A percentile compares a stretch with the other conserved stretches of the same genome.
These are phyloP conservation scores for Microplitis mediator DNA, from an alignment of 1,140 invertebrate genomes.

Conservation along the genomic window DNA sequence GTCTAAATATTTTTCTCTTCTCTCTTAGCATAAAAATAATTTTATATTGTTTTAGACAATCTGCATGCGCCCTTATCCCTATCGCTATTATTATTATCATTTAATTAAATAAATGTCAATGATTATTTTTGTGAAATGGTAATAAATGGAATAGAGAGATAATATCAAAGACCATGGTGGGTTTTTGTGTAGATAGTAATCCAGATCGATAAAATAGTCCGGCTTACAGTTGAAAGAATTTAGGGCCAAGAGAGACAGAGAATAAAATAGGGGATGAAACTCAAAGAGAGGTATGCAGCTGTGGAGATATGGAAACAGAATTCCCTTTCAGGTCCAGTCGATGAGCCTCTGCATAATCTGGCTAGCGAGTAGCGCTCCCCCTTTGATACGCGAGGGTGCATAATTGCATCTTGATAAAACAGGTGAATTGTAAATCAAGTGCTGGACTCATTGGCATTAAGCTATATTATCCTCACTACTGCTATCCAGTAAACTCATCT, in stretches of 20 bases:
- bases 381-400: slow-evolving; percentile 26
- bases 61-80: too few relatives aligned
- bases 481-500: neutral
- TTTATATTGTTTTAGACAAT: too few relatives aligned
- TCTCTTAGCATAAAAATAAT: too few relatives aligned
- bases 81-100: too few relatives aligned
- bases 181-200: too few relatives aligned
- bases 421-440: slow-evolving; percentile 35
- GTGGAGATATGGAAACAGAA: slow-evolving; percentile 22
- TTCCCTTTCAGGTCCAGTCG: slow-evolving; percentile 30
- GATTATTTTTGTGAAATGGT: too few relatives aligned
- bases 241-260: neutral
- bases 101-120: too few relatives aligned
- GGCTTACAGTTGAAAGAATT: neutral
- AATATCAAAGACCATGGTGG: too few relatives aligned
- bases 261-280: slow-evolving; percentile 10
- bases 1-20: too few relatives aligned
- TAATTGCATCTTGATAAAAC: slow-evolving; percentile 37
- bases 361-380: slow-evolving; percentile 1
- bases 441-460: slow-evolving; percentile 1
- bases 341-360: slow-evolving; percentile 33
- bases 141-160: too few relatives aligned
- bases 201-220: neutral
- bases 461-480: too few relatives aligned
- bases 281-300: slow-evolving; percentile 16